Conservation (phyloP, 1,140 invertebrate genomes). For the Lutraria rhynchaena region DNA sequence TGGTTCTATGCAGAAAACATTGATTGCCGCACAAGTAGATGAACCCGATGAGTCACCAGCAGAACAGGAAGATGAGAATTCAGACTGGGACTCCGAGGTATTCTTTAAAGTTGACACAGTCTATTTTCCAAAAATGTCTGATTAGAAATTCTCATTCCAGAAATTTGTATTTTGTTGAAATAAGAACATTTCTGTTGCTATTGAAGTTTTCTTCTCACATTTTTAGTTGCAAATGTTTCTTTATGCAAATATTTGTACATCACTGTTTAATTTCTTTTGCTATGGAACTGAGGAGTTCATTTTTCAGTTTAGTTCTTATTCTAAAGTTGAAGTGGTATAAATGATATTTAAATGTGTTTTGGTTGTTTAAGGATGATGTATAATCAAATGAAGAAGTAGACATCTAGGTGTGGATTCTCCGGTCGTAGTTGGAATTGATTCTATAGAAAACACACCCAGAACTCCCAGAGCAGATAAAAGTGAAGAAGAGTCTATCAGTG, state of each 20-base stretch:
- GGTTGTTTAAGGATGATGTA: conserved; percentile 56
- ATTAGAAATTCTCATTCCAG: too few species aligned
- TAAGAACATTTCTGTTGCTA: too few species aligned
- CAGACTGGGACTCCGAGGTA: conserved; percentile 71
- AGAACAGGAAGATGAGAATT: conserved; percentile 8
- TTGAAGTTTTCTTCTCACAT: too few species aligned
- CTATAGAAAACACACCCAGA: conserved; percentile 9
- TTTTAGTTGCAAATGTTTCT: too few species aligned
- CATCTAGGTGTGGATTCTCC: conserved; percentile 6
- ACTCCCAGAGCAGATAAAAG: conserved; percentile 16
- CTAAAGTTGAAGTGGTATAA: not conserved
- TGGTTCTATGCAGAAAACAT: conserved; percentile 33
- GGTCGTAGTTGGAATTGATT: conserved; percentile 27
- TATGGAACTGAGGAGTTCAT: not conserved
- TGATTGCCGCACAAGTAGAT: conserved; percentile 24
- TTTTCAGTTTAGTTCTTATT: not conserved
- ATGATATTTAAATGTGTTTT: not conserved
- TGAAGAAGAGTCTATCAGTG: conserved; percentile 70
- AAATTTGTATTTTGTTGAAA: too few species aligned
- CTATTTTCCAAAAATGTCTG: too few species aligned
- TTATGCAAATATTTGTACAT: not conserved
- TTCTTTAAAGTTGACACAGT: too few species aligned
- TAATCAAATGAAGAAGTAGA: conserved; percentile 58
- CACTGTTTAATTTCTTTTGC: not conserved
- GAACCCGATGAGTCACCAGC: conserved; percentile 15